These are phyloP conservation scores for Stenodema calcarata DNA, from an alignment of 2,888 invertebrate genomes.

Conservation along the genomic window DNA sequence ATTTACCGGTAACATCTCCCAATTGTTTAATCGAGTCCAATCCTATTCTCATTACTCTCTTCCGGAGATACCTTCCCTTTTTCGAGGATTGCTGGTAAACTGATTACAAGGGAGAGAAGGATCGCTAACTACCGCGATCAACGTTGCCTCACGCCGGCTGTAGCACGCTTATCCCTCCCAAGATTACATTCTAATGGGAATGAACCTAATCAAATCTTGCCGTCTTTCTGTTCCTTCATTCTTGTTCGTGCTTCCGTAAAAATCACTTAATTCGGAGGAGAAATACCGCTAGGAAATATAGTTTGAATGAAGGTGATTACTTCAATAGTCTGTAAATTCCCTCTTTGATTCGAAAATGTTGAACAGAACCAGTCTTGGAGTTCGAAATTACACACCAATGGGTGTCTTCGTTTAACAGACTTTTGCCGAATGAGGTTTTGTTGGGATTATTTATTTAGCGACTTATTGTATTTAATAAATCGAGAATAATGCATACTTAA, in stretches of 20 bases:
- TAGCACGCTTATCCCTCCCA: slow-evolving; percentile 1
- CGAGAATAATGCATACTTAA: too few relatives aligned
- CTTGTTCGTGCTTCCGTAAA: neutral
- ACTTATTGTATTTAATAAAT: too few relatives aligned
- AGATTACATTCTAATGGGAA: slow-evolving; percentile 17
- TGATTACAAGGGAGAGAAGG: slow-evolving; percentile 26
- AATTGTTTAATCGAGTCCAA: slow-evolving; percentile 43
- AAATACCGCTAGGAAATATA: too few relatives aligned
- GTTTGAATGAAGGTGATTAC: too few relatives aligned
- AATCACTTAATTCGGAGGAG: neutral
- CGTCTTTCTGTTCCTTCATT: neutral
- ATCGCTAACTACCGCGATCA: slow-evolving; percentile 20
- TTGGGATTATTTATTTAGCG: too few relatives aligned
- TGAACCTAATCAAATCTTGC: neutral
- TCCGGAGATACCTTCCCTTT: neutral
- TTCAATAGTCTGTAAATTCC: too few relatives aligned
- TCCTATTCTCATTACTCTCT: slow-evolving; percentile 38
- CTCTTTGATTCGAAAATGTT: too few relatives aligned
- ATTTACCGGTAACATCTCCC: slow-evolving; percentile 42
- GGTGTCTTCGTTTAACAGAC: too few relatives aligned
- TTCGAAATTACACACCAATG: too few relatives aligned
- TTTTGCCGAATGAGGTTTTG: too few relatives aligned
- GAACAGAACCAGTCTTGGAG: too few relatives aligned
- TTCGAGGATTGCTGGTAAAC: neutral
- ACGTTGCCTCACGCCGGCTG: neutral